Evolutionary conservation across 2,888 invertebrate species (phyloP), one percentile per base, ranked within the genome.

Genomic region (Himalopsyche anomala): DNA sequence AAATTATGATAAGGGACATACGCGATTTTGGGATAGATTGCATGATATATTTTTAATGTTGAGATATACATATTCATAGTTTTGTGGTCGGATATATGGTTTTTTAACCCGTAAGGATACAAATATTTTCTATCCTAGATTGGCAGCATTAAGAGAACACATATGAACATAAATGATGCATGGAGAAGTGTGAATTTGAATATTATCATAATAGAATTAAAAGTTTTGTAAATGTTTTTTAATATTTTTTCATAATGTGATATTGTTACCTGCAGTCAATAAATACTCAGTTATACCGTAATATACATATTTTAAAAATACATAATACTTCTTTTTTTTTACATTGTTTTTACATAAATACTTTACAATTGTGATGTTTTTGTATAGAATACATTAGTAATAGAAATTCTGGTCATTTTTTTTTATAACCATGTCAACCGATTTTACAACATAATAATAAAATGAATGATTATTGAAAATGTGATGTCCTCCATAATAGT

Each of bases 321-420:
- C 12, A 15, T n/a, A n/a, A 55, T 55, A 55, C 8, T 17, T 28
- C 0, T 28, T 28, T 55, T 55, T 12, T 55, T 55, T 17, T 55
- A 55, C 4, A n/a, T 55, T 40, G 40, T 40, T 40, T 55, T 55
- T 55, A 55, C 55, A 55, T 9, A 55, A 55, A 55, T 55, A 40
- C 40, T 17, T 55, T 55, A 55, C 55, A 56, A 56, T 69, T 69
- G 28, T 28, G 69, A 69, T 62, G 69, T 69, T 28, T 28, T 36
- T 69, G 36, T 69, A 36, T 69, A 69, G 36, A 69, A 69, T 69
- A 69, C 69, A 9, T 69, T 28, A 69, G 28, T 28, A 69, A 28
- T 69, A 28, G 12, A 69, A n/a, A 69, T 28, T 17, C 69, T 69
- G 69, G 69, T 69, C 69, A 69, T 69, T 69, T 69, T 28, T n/a